Evolutionary conservation across 2,888 invertebrate species (phyloP).

Genomic region (Ichneumoninae sp.): DNA sequence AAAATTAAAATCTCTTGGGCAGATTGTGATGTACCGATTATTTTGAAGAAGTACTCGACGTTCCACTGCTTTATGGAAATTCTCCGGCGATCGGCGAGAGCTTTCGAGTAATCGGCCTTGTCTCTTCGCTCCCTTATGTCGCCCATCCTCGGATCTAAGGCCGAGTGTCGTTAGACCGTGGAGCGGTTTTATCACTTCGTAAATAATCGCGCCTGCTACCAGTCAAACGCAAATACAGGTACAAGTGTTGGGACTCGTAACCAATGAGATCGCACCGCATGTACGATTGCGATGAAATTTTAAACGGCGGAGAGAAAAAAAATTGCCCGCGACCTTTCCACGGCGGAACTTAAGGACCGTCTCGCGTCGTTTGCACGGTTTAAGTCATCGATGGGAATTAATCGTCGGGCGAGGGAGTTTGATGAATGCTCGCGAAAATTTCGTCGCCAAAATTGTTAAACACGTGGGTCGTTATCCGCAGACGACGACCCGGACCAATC

Average conservation of each 20-base stretch:
- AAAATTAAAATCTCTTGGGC: neutral
- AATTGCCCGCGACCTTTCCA: neutral
- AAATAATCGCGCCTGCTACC: slow-evolving; percentile 21
- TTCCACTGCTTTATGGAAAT: slow-evolving; percentile 74
- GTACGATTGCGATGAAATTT: slow-evolving; percentile 52
- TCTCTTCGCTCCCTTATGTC: slow-evolving; percentile 44
- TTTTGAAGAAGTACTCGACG: slow-evolving; percentile 74
- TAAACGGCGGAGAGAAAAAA: slow-evolving; percentile 57
- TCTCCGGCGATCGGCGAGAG: slow-evolving; percentile 29
- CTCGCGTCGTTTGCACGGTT: neutral
- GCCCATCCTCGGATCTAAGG: slow-evolving; percentile 39
- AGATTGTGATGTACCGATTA: slow-evolving; percentile 70
- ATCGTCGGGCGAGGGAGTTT: neutral
- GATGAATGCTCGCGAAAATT: slow-evolving; percentile 16
- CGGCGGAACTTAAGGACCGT: neutral
- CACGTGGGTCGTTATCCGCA: slow-evolving; percentile 59
- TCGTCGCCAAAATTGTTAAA: slow-evolving; percentile 31
- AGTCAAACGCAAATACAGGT: neutral
- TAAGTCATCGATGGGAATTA: neutral
- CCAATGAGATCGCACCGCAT: slow-evolving; percentile 75
- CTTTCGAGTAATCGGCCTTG: slow-evolving; percentile 24
- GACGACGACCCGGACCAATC: slow-evolving; percentile 39
- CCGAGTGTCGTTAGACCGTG: neutral
- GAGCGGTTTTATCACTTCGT: neutral
- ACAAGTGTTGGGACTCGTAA: neutral